Base-by-base conservation (phyloP, 2,113 vertebrate species). In the Nycticryphes semicollaris region DNA sequence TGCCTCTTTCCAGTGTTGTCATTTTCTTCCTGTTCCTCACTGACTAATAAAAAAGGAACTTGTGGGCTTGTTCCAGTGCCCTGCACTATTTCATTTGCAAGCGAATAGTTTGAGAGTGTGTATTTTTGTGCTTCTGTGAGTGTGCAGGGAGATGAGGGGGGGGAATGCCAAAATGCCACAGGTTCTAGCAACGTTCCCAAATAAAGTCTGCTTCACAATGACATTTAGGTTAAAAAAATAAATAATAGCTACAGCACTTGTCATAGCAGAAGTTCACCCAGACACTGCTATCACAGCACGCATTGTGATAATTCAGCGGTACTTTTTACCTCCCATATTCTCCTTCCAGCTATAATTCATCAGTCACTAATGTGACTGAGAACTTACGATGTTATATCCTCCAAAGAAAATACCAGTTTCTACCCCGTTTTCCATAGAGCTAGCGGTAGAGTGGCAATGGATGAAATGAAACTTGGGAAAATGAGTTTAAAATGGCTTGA, bases 21-120 rank as follows among this genome's bases (percentile, higher is more conserved):
- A 82, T 97, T 97, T 93, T 96, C 85, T 96, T 93, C 51, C 78
- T 77, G 43, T 72, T 87, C 84, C 87, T 94, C 78, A 48, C 3
- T 84, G 84, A 50, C n/a, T 39, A 75, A 77, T 60, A 54, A 64
- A 66, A 54, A 77, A 50, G 22, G n/a, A 79, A 48, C 23, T 48
- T 37, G 20, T 18, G 10, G 31, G 22, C 33, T 81, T 70, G 41
- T 87, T 94, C n/a, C 70, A 57, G 21, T 54, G 31, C 33, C 47
- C 21, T 79, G 67, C 45, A 66, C 30, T 56, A 21, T 66, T 84
- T 81, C 8, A 66, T 73, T 68, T 93, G 39, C 25, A 53, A 92
- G n/a, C 0, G 5, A 87, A 79, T 30, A 68, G 48, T 68, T 63
- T 53, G 66, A 62, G 73, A 54, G 16, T 35, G 21, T 35, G 51